These are phyloP conservation scores for Saccopteryx bilineata DNA, from an alignment of 2,113 vertebrate genomes.

Conservation along the genomic window DNA sequence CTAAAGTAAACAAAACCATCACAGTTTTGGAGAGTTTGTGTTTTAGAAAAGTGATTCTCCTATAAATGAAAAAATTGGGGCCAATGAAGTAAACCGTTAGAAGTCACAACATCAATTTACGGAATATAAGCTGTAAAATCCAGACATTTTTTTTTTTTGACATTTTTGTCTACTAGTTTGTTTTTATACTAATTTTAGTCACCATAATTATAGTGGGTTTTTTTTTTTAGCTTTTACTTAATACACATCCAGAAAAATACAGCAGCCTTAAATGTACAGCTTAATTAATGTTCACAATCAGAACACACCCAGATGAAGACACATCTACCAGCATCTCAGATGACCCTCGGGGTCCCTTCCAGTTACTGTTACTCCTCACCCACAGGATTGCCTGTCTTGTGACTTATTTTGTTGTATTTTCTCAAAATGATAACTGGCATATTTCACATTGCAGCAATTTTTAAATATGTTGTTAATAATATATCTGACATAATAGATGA, in stretches of 20 bases:
- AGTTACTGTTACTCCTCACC: background rate
- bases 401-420: background rate
- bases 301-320: background rate
- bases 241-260: background rate
- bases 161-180: background rate
- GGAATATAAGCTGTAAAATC: conserved; percentile 3
- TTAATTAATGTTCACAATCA: conserved; percentile 18
- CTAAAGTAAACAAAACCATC: conserved; percentile 58
- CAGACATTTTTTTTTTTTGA: background rate
- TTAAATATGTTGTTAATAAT: conserved; percentile 39
- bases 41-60: background rate
- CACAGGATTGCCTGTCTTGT: background rate
- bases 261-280: background rate
- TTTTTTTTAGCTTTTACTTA: background rate
- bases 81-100: background rate
- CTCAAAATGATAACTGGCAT: background rate
- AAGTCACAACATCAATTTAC: conserved; percentile 47
- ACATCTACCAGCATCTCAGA: background rate
- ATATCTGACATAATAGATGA: conserved; percentile 55
- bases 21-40: conserved; percentile 9
- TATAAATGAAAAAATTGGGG: conserved; percentile 22
- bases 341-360: background rate
- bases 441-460: conserved; percentile 44
- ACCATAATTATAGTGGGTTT: background rate
- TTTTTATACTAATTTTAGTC: conserved; percentile 50